Percentiles rank a stretch among this genome's conserved stretches.
Evolutionary conservation across 1,140 invertebrate genomes (phyloP).

Genomic region (Proales similis): DNA sequence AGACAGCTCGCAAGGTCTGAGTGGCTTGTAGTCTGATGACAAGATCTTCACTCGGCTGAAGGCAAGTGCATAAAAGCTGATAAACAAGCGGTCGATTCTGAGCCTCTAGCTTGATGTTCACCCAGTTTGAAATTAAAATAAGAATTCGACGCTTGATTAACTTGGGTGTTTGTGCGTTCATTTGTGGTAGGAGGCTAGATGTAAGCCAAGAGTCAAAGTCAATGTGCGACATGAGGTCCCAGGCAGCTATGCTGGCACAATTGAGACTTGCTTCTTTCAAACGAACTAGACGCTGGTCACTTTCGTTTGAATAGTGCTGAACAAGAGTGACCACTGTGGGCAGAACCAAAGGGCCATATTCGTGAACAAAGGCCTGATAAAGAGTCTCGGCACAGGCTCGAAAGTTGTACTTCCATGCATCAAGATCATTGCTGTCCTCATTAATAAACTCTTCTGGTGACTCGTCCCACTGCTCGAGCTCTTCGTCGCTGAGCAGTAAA

Average conservation of each 20-base stretch:
- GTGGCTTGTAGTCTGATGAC: constrained; percentile 74
- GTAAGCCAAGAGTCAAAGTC: constrained; percentile 88
- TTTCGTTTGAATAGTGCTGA: constrained; percentile 28
- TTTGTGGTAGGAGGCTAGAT: constrained; percentile 70
- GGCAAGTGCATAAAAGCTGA: constrained; percentile 64
- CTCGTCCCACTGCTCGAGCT: constrained; percentile 76
- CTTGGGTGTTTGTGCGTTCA: constrained; percentile 60
- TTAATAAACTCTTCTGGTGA: constrained; percentile 79
- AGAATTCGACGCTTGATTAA: constrained; percentile 78
- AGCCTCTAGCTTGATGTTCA: constrained; percentile 72
- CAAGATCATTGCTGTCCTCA: constrained; percentile 37
- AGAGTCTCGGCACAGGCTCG: constrained; percentile 77
- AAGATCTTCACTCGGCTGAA: constrained; percentile 59
- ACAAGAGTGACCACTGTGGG: constrained; percentile 37
- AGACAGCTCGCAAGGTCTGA: constrained; percentile 65
- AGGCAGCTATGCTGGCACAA: constrained; percentile 77
- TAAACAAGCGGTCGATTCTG: constrained; percentile 72
- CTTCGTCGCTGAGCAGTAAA: constrained; percentile 72
- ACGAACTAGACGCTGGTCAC: constrained; percentile 5
- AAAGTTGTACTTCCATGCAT: constrained; percentile 42
- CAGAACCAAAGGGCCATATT: constrained; percentile 60
- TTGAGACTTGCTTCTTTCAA: constrained; percentile 64
- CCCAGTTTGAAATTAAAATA: constrained; percentile 78
- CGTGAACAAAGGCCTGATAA: constrained; percentile 72
- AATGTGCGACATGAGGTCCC: constrained; percentile 82